Percentiles rank a stretch among this genome's conserved stretches.
Conservation (phyloP, 2,888 invertebrate genomes). For the Zaprionus bogoriensis region DNA sequence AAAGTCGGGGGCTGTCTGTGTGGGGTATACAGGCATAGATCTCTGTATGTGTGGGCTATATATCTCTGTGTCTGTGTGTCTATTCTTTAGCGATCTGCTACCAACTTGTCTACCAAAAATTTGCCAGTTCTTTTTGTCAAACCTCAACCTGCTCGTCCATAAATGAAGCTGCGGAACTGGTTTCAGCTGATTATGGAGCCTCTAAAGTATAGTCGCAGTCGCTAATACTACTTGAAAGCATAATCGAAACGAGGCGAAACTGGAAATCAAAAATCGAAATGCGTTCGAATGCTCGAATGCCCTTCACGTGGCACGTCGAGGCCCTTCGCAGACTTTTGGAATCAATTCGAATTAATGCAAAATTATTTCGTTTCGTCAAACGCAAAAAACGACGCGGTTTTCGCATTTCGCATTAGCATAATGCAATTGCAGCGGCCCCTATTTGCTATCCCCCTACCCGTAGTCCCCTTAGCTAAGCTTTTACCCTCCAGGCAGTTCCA, state of each 20-base stretch:
- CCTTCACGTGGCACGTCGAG: constrained; percentile 51
- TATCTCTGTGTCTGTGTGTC: constrained; percentile 2
- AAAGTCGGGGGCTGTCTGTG: constrained; percentile 24
- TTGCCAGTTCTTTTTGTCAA: constrained; percentile 18
- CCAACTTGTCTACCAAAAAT: constrained; percentile 26
- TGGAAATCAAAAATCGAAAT: constrained; percentile 4
- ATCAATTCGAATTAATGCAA: constrained; percentile 52
- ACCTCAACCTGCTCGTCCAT: not conserved
- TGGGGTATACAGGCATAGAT: not conserved
- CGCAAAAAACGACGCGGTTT: constrained; percentile 58
- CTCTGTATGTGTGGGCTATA: constrained; percentile 6
- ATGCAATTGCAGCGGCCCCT: constrained; percentile 55
- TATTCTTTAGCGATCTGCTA: not conserved
- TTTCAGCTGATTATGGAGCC: constrained; percentile 32
- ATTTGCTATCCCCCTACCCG: constrained; percentile 9
- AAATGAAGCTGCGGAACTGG: constrained; percentile 52
- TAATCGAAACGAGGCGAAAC: constrained; percentile 35
- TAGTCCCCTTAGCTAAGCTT: not conserved
- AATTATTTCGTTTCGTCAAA: constrained; percentile 58
- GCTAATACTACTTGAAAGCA: constrained; percentile 31
- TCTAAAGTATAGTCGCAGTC: too few relatives aligned
- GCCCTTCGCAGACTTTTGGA: constrained; percentile 2
- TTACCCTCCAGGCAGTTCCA: constrained; percentile 33
- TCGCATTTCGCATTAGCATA: constrained; percentile 60
- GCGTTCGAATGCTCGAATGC: constrained; percentile 22